These are phyloP conservation scores for Conchocele bisecta DNA, from an alignment of 2,888 invertebrate genomes.

Conservation along the genomic window DNA sequence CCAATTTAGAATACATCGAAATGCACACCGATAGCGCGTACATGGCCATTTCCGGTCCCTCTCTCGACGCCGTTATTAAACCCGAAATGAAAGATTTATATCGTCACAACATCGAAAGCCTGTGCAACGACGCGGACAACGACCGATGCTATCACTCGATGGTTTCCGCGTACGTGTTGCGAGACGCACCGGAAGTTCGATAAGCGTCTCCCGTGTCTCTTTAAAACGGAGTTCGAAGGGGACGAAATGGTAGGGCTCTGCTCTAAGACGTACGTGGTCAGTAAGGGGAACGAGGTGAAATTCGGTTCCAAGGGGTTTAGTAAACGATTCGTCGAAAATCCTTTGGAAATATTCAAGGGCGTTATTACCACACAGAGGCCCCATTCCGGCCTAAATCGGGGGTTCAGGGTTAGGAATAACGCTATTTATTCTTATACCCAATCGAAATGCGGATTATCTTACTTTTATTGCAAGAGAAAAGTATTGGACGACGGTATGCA, in stretches of 20 bases:
- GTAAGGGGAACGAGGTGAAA: not conserved
- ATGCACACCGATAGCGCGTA: conserved; percentile 52
- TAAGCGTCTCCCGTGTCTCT: too few species aligned
- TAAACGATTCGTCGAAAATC: not conserved
- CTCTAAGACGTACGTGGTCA: too few species aligned
- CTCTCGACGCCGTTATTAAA: not conserved
- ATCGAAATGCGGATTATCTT: not conserved
- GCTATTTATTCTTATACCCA: not conserved
- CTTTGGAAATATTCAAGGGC: not conserved
- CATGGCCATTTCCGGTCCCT: not conserved
- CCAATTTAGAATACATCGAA: conserved; percentile 22
- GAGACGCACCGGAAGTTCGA: too few species aligned
- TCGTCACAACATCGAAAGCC: not conserved
- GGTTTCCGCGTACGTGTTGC: too few species aligned
- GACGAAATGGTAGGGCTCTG: not conserved
- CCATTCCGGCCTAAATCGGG: not conserved
- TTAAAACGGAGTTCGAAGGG: not conserved
- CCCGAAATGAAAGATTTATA: not conserved
- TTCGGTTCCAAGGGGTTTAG: not conserved
- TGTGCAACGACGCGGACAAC: too few species aligned
- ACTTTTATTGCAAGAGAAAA: too few species aligned
- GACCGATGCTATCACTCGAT: too few species aligned
- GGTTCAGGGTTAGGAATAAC: not conserved
- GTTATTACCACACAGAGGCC: not conserved
- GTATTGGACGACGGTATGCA: too few species aligned